Evolutionary conservation across 2,888 invertebrate genomes (phyloP), one percentile per base, ranked within the genome.

Genomic region (Lottia scabra): DNA sequence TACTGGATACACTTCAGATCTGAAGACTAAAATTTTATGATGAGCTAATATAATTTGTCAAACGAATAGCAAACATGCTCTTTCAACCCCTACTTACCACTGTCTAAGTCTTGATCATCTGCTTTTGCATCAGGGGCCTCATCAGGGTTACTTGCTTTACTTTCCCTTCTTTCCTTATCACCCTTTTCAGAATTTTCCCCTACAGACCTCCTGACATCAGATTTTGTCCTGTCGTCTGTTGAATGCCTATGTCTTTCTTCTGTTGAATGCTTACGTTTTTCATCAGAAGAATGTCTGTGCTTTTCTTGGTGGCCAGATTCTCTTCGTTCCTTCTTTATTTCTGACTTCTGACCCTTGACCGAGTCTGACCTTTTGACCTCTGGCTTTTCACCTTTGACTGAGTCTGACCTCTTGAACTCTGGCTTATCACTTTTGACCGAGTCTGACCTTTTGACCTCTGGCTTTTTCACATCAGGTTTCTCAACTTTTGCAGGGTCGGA

Each of bases 111-210:
- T 56, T 19, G 13, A 8, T 56, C 19, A 23, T 19, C 8, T 56
- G 19, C 10, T 56, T 23, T 23, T 12, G 12, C 3, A n/a, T 62
- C 63, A 27, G 15, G 62, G n/a, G 38, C 26, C 38, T 71, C 66
- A 23, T 19, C 19, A 38, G 65, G 62, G 65, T 63, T 65, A 16
- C 44, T 46, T 8, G 19, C 44, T 10, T 30, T n/a, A 56, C 65
- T 62, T 2, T 67, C 63, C n/a, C 56, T 65, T 65, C 62, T 63
- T n/a, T 71, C 71, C 12, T 71, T 66, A 10, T 71, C 44, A 43
- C 13, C 19, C 26, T 66, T 43, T 44, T 8, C 30, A 62, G 30
- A 65, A 26, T 43, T 71, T 56, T 62, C 66, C 19, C 38, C 43
- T 27, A 15, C 4, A 16, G 16, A 48, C 45, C 66, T 63, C 63